Evolutionary conservation across 2,888 invertebrate genomes (phyloP).

Genomic region (Heterodera filipjevi): DNA sequence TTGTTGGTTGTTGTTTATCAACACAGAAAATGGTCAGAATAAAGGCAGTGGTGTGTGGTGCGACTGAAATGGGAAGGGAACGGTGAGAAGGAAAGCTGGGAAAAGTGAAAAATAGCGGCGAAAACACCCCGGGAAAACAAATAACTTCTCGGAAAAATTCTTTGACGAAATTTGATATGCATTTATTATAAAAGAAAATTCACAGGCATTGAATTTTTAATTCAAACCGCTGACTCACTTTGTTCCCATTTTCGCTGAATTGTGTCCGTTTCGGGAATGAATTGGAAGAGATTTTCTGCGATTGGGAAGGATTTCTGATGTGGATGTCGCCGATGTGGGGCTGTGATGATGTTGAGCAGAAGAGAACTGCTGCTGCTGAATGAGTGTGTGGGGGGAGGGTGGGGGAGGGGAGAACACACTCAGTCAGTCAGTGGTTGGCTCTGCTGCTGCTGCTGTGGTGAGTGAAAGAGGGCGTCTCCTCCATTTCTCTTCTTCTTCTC

Average conservation of each 20-base stretch:
- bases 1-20: neutral
- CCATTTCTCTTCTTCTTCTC: neutral
- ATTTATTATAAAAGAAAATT: too few relatives aligned
- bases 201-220: neutral
- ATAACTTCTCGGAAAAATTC: too few relatives aligned
- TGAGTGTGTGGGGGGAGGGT: neutral
- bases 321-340: neutral
- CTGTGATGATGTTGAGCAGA: neutral
- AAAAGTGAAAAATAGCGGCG: neutral
- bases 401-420: neutral
- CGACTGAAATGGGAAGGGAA: neutral
- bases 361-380: neutral
- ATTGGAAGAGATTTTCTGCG: neutral
- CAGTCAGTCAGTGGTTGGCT: conserved; percentile 9
- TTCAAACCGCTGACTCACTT: neutral
- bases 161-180: neutral
- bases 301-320: neutral
- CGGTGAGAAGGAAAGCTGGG: neutral
- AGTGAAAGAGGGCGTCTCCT: conserved; percentile 7
- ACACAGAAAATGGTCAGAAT: neutral
- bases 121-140: neutral
- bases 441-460: too few relatives aligned
- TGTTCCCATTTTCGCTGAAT: neutral
- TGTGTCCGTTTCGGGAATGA: conserved; percentile 5
- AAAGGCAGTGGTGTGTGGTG: neutral